Evolutionary conservation across 2,797 vertebrate species (phyloP).

Genomic region (Myotis daubentonii): DNA sequence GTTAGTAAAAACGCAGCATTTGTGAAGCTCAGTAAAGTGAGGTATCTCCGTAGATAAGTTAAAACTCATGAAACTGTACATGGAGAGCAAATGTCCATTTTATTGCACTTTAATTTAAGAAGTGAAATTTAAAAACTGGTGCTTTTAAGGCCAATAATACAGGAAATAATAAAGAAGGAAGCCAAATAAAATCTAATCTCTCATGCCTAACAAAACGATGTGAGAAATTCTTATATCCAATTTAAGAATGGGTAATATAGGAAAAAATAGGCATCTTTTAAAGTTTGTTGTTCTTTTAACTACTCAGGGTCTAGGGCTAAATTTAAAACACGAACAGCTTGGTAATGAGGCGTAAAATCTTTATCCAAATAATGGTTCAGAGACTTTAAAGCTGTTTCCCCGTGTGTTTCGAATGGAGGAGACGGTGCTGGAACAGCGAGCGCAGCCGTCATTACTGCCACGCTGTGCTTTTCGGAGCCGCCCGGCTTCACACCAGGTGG

Average conservation of each 20-base stretch:
- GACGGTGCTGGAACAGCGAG: background rate
- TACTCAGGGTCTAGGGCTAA: background rate
- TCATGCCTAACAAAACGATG: background rate
- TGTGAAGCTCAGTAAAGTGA: background rate
- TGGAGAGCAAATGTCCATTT: background rate
- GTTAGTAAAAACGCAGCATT: too few relatives aligned
- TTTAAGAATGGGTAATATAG: background rate
- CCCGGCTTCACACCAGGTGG: background rate
- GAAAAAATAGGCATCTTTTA: background rate
- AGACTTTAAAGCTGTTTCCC: background rate
- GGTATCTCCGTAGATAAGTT: background rate
- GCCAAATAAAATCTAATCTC: slow-evolving; percentile 14
- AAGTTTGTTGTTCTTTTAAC: slow-evolving; percentile 11
- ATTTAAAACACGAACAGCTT: slow-evolving; percentile 2
- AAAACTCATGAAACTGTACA: background rate
- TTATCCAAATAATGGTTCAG: background rate
- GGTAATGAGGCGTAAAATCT: slow-evolving; percentile 40
- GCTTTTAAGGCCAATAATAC: background rate
- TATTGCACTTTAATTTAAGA: background rate
- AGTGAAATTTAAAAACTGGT: background rate
- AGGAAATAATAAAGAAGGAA: background rate
- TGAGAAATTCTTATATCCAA: background rate
- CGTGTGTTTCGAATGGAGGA: background rate
- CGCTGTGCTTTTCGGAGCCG: background rate
- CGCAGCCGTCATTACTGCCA: background rate